These are phyloP conservation scores for Stramonita haemastoma DNA, from an alignment of 2,888 invertebrate species.

Conservation along the genomic window DNA sequence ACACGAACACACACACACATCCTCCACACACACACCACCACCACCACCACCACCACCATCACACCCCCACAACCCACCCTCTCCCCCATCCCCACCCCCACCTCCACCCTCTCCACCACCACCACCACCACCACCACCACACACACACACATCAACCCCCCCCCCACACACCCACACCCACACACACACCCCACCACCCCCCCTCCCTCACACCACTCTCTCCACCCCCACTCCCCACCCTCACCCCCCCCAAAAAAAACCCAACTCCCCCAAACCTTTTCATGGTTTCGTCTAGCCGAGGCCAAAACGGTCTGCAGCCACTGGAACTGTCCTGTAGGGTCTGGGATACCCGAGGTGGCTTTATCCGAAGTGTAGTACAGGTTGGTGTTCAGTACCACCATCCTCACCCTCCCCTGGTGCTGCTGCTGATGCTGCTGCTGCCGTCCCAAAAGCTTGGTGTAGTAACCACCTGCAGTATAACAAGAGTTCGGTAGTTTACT, in stretches of 20 bases:
- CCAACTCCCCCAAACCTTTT: conserved; percentile 83
- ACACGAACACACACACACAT: neutral
- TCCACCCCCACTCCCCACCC: neutral
- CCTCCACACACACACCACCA: too few relatives aligned
- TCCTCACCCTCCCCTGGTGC: conserved; percentile 84
- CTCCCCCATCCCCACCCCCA: too few relatives aligned
- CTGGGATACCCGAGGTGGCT: conserved; percentile 78
- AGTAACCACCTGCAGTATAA: conserved; percentile 87
- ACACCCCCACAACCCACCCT: neutral
- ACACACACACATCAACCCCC: neutral
- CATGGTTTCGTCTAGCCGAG: conserved; percentile 85
- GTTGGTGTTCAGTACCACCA: conserved; percentile 93
- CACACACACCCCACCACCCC: too few relatives aligned
- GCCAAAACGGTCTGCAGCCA: conserved; percentile 88
- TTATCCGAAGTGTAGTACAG: conserved; percentile 82
- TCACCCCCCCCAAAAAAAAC: neutral
- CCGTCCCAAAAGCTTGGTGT: conserved; percentile 82
- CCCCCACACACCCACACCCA: too few relatives aligned
- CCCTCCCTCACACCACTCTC: neutral
- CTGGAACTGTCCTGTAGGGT: conserved; percentile 88
- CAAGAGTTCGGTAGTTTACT: too few relatives aligned
- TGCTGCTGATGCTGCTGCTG: conserved; percentile 80
- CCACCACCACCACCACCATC: neutral
- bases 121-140: neutral
- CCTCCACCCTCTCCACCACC: too few relatives aligned